phyloP scores from a whole-genome alignment of 2,888 invertebrate species.

The Andrena trimmerana region DNA sequence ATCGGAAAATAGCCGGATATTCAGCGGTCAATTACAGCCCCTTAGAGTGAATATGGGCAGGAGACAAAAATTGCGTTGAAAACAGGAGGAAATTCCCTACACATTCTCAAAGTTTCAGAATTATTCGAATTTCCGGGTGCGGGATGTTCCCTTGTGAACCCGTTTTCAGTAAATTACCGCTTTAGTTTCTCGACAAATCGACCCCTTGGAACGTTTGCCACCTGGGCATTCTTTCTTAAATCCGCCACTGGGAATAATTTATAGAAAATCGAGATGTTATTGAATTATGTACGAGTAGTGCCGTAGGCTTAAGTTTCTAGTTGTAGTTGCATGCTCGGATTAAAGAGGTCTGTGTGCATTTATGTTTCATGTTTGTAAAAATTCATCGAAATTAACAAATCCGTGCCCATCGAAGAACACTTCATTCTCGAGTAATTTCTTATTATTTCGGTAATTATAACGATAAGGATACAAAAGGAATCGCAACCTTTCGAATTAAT shows the following conservation, averaged over 20 bases:
- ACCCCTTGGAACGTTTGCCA: too few species aligned
- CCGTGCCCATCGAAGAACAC: conserved; percentile 5
- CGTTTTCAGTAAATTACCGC: too few species aligned
- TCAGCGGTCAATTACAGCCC: too few species aligned
- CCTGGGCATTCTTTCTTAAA: too few species aligned
- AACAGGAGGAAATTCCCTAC: too few species aligned
- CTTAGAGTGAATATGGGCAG: too few species aligned
- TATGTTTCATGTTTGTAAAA: conserved; percentile 38
- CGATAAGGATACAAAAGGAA: conserved; percentile 18
- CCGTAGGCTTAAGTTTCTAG: conserved; percentile 25
- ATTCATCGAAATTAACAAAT: conserved; percentile 31
- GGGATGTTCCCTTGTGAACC: too few species aligned
- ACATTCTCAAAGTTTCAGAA: too few species aligned
- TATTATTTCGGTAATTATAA: conserved; percentile 27
- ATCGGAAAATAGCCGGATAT: too few species aligned
- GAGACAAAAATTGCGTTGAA: too few species aligned
- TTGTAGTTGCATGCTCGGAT: conserved; percentile 23
- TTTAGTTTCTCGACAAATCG: too few species aligned
- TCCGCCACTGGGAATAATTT: background rate
- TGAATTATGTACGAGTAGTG: conserved; percentile 27
- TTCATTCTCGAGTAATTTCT: background rate
- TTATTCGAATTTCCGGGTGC: too few species aligned
- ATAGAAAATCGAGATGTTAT: conserved; percentile 28
- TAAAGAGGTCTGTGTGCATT: conserved; percentile 44
- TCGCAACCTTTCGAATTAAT: conserved; percentile 33